Conservation (phyloP, 2,888 invertebrate genomes). For the Andrena trimmerana region DNA sequence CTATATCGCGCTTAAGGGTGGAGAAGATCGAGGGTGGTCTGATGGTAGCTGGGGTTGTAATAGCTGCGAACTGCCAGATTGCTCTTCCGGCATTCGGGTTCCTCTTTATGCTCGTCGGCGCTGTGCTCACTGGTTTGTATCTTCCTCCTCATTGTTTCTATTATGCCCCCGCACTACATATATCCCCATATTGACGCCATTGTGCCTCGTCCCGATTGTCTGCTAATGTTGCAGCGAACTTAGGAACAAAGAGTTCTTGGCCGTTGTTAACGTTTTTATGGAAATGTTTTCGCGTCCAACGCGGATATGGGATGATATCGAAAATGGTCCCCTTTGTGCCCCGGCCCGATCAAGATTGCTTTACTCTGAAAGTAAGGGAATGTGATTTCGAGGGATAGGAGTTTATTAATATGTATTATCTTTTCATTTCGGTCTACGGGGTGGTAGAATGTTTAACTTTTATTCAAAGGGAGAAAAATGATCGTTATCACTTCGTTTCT, state of each 20-base stretch:
- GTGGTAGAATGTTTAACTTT: too few species aligned
- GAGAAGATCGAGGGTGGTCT: slow-evolving; percentile 92
- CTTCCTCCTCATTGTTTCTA: slow-evolving; percentile 24
- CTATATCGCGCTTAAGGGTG: slow-evolving; percentile 89
- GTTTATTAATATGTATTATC: too few species aligned
- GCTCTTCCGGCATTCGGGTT: slow-evolving; percentile 92
- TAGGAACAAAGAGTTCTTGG: neutral
- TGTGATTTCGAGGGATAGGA: neutral
- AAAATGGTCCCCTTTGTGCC: neutral
- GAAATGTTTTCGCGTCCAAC: neutral
- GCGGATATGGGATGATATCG: neutral
- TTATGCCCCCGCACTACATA: neutral
- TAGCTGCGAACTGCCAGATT: slow-evolving; percentile 92
- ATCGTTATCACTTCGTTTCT: too few species aligned
- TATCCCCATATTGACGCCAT: slow-evolving; percentile 14
- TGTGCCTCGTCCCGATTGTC: slow-evolving; percentile 10
- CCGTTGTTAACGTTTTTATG: neutral
- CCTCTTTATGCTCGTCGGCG: slow-evolving; percentile 91
- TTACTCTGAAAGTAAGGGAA: neutral
- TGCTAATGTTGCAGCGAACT: slow-evolving; percentile 12
- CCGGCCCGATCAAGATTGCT: neutral
- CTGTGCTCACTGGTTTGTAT: slow-evolving; percentile 90
- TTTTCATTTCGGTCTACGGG: too few species aligned
- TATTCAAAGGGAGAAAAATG: too few species aligned
- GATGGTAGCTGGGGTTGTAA: slow-evolving; percentile 91